A percentile compares a stretch with the other conserved stretches of the same genome.
phyloP scores from a whole-genome alignment of 2,797 vertebrate genomes.

The Myiotriccus ornatus region DNA sequence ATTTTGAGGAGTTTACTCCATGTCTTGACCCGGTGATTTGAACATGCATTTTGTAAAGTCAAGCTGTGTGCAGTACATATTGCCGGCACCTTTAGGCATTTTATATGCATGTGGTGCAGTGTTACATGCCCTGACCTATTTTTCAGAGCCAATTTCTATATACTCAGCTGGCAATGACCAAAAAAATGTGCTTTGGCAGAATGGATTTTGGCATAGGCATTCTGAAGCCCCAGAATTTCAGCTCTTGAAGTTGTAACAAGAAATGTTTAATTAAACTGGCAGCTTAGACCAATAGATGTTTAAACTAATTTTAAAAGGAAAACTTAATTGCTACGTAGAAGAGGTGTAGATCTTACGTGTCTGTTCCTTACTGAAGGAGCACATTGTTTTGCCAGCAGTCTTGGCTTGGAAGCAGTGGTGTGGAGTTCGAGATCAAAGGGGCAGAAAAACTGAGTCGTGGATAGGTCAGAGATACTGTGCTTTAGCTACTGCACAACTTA shows the following conservation, averaged over 20 bases:
- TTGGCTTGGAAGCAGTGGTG: not conserved
- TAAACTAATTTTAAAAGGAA: slow-evolving; percentile 42
- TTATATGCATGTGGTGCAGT: slow-evolving; percentile 16
- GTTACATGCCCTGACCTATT: slow-evolving; percentile 37
- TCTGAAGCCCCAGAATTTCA: slow-evolving; percentile 24
- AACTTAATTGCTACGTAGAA: not conserved
- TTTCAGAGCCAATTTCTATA: slow-evolving; percentile 62
- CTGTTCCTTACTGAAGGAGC: not conserved
- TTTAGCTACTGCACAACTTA: not conserved
- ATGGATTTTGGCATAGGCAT: slow-evolving; percentile 38
- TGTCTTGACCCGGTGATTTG: slow-evolving; percentile 40
- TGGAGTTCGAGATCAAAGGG: slow-evolving; percentile 8
- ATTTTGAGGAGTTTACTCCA: slow-evolving; percentile 6
- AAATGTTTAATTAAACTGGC: slow-evolving; percentile 58
- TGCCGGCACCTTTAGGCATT: slow-evolving; percentile 55
- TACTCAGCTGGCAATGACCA: slow-evolving; percentile 54
- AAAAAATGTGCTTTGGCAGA: slow-evolving; percentile 53
- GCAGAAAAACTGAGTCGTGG: not conserved
- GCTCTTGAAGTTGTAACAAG: slow-evolving; percentile 13
- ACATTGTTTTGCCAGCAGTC: not conserved
- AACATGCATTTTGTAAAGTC: slow-evolving; percentile 25
- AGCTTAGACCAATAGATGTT: slow-evolving; percentile 20
- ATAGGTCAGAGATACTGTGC: not conserved
- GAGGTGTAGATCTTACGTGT: not conserved
- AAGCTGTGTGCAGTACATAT: slow-evolving; percentile 24